Evolutionary conservation across 2,797 vertebrate genomes (phyloP), one percentile per base, ranked within the genome.

Genomic region (Oophaga sylvatica): DNA sequence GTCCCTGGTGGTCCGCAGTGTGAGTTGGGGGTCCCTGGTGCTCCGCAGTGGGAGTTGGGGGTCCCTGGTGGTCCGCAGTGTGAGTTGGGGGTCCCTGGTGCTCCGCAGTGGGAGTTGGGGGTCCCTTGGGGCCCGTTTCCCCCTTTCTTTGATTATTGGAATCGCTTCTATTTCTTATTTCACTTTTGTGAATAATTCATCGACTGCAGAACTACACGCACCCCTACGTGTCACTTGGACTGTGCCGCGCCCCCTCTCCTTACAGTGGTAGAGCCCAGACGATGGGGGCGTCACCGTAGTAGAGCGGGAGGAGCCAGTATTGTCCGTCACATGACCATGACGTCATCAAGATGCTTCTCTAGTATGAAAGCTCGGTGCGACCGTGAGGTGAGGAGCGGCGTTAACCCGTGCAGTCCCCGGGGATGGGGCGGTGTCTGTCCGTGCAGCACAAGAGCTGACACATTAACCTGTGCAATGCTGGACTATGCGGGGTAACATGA

Each of bases 271-370:
- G 48, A 53, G 1, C 11, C 5, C 68, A 71, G 68, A 9, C 68
- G n/a, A 26, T 6, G 3, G 7, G 68, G 68, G 68, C 68, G 68
- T 15, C 2, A 2, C 5, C 31, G 16, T 71, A 19, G 68, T 35
- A 13, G 10, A 26, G 48, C 0, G 63, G 63, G 63, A 11, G 63
- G 63, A 26, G n/a, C n/a, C 63, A 5, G 13, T 5, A 10, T 3
- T 8, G 0, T 11, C 12, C 29, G 68, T 71, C 67, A 68, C 67
- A 31, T 68, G 67, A 68, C 26, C 6, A 26, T 31, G 15, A 68
- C 67, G 29, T 68, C 68, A 71, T 71, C 68, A 71, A 71, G 68
- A 71, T 71, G 68, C 68, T 71, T 35, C 68, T 71, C 29, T 41
- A 71, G 31, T 41, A 71, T 71, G 31, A 71, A 70, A 71, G 68